Evolutionary conservation across 1,140 invertebrate species (phyloP), one percentile per base, ranked within the genome.

Genomic region (Drosophila pectinifera): DNA sequence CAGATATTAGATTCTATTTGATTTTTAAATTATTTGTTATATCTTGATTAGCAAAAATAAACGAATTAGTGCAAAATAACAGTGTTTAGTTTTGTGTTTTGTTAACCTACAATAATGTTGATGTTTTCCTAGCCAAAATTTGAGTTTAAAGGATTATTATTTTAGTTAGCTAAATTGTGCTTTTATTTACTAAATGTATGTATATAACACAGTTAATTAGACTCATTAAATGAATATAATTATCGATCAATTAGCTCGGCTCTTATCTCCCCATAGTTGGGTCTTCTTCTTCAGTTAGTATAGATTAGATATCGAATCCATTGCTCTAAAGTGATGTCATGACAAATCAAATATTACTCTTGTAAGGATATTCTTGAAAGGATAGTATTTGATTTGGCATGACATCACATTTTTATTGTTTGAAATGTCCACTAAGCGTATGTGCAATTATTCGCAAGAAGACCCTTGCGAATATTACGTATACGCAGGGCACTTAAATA

Each of bases 401-500:
- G 31, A 34, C 31, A 34, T 34, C 31, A 34, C 11, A 13, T 34
- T 34, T 13, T 1, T 34, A 34, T 34, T 11, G 31, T 34, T 34
- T 4, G 31, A 4, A 8, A 13, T 4, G 11, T 13, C 31, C 5
- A 38, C 14, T 38, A 5, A 38, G 14, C 2, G 14, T 38, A 14
- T n/a, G 36, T 5, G 36, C 5, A 14, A 38, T 31, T 31, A 4
- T 31, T 31, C 2, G 28, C 28, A 10, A 31, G 28, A 0, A 10
- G 3, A 31, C 3, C n/a, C n/a, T n/a, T n/a, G n/a, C n/a, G n/a
- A n/a, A 51, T 34, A 34, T 51, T 51, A 34, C 18, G 48, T 51
- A 51, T 51, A 51, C 48, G 28, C 16, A 28, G 18, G 1, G 46
- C 1, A 34, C 6, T 13, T 11, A 14, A 20, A n/a, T 20, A 34